Evolutionary conservation across 2,113 vertebrate species (phyloP), one percentile per base, ranked within the genome.

Genomic region (Pseudorhombus dupliciocellatus): DNA sequence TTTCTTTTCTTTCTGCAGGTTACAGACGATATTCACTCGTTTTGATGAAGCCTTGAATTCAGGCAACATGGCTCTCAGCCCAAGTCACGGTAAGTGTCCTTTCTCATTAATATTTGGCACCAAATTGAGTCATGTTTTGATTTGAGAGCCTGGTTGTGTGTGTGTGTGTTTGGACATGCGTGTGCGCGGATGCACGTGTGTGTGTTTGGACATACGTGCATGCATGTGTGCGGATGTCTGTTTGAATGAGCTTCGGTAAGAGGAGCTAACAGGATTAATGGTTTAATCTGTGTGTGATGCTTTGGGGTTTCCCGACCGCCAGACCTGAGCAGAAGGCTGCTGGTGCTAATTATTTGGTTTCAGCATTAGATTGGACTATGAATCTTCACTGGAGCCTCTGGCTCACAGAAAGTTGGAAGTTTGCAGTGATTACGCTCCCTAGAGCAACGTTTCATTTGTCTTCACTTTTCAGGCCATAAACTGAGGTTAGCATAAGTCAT

Each of bases 1-100:
- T 18, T 42, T 18, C 14, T 44, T 28, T 11, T 86, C 11, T 73
- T 42, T 86, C 93, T 77, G 34, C 87, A 98, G 97, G 88, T 95
- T 99, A 89, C 96, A 99, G 92, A 91, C 93, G 40, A 95, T 99
- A 88, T 94, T 97, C 77, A 59, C 93, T 75, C 97, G 95, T 93
- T 98, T 98, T 95, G 96, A 99, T 96, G 97, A 98, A 94, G 94
- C 95, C 59, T 93, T 95, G 88, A 95, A 94, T 90, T 96, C 95
- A 31, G 96, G 96, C 66, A 95, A 93, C 89, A 97, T 97, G 96
- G 95, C 96, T 91, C 94, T 96, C 87, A 97, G 93, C 90, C 90
- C 89, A 26, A 70, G 91, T 90, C 94, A 93, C 88, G 97, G 97
- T 99, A 90, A 96, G 96, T 93, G 66, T 31, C 31, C 42, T 73